Conservation (phyloP, 2,888 invertebrate genomes). For the Scaptomyza parva region DNA sequence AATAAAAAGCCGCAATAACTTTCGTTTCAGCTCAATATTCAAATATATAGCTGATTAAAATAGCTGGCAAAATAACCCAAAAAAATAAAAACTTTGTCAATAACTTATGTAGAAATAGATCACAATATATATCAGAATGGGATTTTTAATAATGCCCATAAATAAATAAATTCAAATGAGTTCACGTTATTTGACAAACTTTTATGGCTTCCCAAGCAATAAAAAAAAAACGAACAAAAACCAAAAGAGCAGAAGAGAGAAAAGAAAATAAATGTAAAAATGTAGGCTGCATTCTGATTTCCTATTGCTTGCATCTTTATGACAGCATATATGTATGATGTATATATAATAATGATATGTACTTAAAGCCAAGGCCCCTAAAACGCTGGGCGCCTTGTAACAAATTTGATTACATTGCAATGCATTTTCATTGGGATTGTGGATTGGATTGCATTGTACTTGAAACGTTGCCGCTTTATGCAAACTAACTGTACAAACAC, state of each 20-base stretch:
- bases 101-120: constrained; percentile 3
- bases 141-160: constrained; percentile 26
- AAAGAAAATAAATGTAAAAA: constrained; percentile 15
- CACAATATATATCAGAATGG: not conserved
- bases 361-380: constrained; percentile 43
- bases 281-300: constrained; percentile 19
- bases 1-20: too few species aligned
- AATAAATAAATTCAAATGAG: constrained; percentile 30
- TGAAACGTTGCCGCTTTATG: constrained; percentile 66
- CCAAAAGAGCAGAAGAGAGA: too few species aligned
- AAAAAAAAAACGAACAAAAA: too few species aligned
- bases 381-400: constrained; percentile 31
- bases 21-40: not conserved
- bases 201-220: constrained; percentile 31
- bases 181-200: constrained; percentile 18
- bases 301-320: constrained; percentile 35
- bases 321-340: constrained; percentile 1
- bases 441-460: constrained; percentile 49
- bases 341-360: constrained; percentile 33
- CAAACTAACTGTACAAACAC: constrained; percentile 77
- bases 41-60: not conserved
- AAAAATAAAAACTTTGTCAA: not conserved
- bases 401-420: constrained; percentile 49
- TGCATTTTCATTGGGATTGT: constrained; percentile 30
- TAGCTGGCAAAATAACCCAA: not conserved